A percentile compares a stretch with the other conserved stretches of the same genome.
Conservation (phyloP, 2,797 vertebrate species). For the Epinephelus awoara region DNA sequence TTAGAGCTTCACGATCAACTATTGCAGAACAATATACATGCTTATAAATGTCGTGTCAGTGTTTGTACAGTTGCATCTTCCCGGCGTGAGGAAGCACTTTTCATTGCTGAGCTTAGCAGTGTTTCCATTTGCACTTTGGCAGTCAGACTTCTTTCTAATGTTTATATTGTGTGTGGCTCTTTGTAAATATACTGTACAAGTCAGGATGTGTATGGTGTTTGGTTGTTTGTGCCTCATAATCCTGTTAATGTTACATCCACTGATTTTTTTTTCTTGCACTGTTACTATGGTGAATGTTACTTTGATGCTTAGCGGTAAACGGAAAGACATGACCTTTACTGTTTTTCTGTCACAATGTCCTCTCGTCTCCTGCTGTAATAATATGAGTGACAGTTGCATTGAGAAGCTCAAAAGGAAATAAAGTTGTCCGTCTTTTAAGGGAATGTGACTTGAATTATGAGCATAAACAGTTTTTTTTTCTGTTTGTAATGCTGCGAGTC, state of each 20-base stretch:
- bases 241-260: slow-evolving; percentile 17
- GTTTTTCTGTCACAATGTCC: slow-evolving; percentile 19
- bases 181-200: slow-evolving; percentile 49
- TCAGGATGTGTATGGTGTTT: neutral
- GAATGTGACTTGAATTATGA: slow-evolving; percentile 47
- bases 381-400: slow-evolving; percentile 40
- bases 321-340: slow-evolving; percentile 31
- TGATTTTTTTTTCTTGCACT: slow-evolving; percentile 40
- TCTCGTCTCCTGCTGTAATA: slow-evolving; percentile 40
- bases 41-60: slow-evolving; percentile 22
- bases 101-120: slow-evolving; percentile 39
- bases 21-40: slow-evolving; percentile 2
- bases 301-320: slow-evolving; percentile 36
- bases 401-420: slow-evolving; percentile 57
- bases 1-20: slow-evolving; percentile 13
- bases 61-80: slow-evolving; percentile 35
- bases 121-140: slow-evolving; percentile 51
- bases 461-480: slow-evolving; percentile 2
- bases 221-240: slow-evolving; percentile 9
- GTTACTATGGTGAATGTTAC: slow-evolving; percentile 21
- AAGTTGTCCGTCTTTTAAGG: slow-evolving; percentile 47
- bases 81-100: slow-evolving; percentile 52
- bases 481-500: slow-evolving; percentile 24
- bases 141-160: slow-evolving; percentile 19
- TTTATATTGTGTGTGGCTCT: slow-evolving; percentile 10